Percentiles rank a stretch among this genome's conserved stretches.
These are phyloP conservation scores for Crotalus helleri DNA, from an alignment of 2,113 vertebrate genomes.

Conservation along the genomic window DNA sequence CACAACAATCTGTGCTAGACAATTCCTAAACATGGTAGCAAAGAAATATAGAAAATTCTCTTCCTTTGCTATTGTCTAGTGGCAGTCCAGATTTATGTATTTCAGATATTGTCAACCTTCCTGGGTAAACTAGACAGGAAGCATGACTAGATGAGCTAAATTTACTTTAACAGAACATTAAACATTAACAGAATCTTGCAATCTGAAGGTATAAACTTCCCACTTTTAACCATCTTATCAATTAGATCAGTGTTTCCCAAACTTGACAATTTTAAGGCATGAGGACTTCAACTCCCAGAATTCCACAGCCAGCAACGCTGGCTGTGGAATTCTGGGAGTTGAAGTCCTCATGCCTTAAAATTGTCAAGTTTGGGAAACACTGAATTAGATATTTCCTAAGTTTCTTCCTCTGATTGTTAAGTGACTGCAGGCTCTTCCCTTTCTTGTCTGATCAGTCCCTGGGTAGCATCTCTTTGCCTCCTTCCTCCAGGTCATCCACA, in stretches of 20 bases:
- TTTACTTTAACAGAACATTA: not conserved
- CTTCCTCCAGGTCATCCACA: not conserved
- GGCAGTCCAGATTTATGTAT: not conserved
- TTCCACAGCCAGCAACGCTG: too few relatives aligned
- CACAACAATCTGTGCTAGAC: not conserved
- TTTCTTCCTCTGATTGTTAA: not conserved
- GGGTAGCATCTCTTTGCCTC: not conserved
- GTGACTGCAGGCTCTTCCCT: not conserved
- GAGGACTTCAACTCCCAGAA: too few relatives aligned
- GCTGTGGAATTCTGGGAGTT: too few relatives aligned
- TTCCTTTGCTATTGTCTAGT: not conserved
- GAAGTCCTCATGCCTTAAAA: too few relatives aligned
- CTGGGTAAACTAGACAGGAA: not conserved
- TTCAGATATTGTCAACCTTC: not conserved
- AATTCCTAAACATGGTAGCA: not conserved
- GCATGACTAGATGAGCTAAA: not conserved
- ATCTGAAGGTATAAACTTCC: not conserved
- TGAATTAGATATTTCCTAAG: not conserved
- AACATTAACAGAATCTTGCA: not conserved
- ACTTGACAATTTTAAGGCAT: too few relatives aligned
- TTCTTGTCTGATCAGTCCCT: not conserved
- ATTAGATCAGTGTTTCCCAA: not conserved
- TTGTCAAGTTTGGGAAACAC: too few relatives aligned
- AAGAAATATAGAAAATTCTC: not conserved
- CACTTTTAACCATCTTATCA: not conserved